Conservation (phyloP, 2,888 invertebrate species). For the Xylota segnis region DNA sequence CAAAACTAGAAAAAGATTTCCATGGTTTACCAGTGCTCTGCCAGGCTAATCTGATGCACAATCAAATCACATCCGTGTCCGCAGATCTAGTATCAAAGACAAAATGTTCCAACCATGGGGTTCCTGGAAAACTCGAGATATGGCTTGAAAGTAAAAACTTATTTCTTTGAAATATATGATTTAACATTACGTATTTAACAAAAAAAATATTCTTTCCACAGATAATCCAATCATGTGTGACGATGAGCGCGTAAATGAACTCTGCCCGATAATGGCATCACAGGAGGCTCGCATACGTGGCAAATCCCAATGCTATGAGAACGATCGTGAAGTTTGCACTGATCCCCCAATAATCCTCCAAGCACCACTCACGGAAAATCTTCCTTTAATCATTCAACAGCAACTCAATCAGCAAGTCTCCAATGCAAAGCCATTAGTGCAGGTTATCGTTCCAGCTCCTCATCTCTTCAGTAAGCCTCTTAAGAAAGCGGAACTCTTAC, state of each 20-base stretch:
- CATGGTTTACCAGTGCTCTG: conserved; percentile 93
- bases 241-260: conserved; percentile 88
- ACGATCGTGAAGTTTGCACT: conserved; percentile 83
- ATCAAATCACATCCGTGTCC: conserved; percentile 90
- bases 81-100: conserved; percentile 92
- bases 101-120: conserved; percentile 91
- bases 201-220: conserved; percentile 80
- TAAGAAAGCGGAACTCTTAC: conserved; percentile 80
- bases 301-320: conserved; percentile 86
- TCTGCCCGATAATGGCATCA: conserved; percentile 89
- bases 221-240: conserved; percentile 94
- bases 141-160: conserved; percentile 92
- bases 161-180: conserved; percentile 59
- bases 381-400: conserved; percentile 80
- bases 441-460: conserved; percentile 82
- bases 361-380: conserved; percentile 77
- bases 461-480: conserved; percentile 78
- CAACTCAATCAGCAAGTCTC: conserved; percentile 78
- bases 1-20: conserved; percentile 91
- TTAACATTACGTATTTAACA: background rate
- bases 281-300: conserved; percentile 91
- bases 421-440: conserved; percentile 80
- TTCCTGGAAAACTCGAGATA: conserved; percentile 88
- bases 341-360: conserved; percentile 81
- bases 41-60: conserved; percentile 91